These are phyloP conservation scores for Martes martes DNA, from an alignment of 2,113 vertebrate species.

Conservation along the genomic window DNA sequence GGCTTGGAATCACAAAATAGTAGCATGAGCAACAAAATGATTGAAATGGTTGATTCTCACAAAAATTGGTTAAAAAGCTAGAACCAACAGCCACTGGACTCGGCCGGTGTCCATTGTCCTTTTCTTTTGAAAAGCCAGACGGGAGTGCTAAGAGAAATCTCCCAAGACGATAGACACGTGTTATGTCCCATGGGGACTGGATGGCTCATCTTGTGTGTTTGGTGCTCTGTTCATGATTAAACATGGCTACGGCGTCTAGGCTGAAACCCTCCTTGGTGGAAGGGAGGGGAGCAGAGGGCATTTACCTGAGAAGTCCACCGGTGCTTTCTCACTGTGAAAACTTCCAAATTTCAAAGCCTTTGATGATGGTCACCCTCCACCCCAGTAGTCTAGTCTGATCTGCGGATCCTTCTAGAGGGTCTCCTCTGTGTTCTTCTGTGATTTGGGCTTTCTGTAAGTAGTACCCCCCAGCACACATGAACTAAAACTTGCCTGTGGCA, in stretches of 20 bases:
- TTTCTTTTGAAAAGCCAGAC: background rate
- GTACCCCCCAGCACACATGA: background rate
- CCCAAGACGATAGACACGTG: background rate
- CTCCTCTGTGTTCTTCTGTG: background rate
- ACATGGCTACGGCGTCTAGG: background rate
- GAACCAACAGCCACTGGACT: background rate
- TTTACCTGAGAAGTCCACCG: background rate
- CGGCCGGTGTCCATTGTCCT: background rate
- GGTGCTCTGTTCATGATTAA: background rate
- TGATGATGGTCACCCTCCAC: rapidly evolving
- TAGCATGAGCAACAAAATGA: background rate
- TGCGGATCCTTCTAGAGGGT: background rate
- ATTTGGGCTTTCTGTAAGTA: background rate
- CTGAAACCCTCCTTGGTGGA: background rate
- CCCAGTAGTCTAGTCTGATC: background rate
- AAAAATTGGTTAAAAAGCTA: background rate
- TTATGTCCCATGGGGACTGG: rapidly evolving
- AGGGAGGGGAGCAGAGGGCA: too few species aligned
- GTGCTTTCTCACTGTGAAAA: background rate
- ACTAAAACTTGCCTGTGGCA: background rate
- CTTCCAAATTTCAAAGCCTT: background rate
- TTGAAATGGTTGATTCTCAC: background rate
- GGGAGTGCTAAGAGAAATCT: background rate
- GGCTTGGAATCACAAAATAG: background rate
- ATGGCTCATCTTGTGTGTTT: rapidly evolving